Base-by-base conservation (phyloP, 2,113 vertebrate genomes). In the Rhodinocichla rosea region DNA sequence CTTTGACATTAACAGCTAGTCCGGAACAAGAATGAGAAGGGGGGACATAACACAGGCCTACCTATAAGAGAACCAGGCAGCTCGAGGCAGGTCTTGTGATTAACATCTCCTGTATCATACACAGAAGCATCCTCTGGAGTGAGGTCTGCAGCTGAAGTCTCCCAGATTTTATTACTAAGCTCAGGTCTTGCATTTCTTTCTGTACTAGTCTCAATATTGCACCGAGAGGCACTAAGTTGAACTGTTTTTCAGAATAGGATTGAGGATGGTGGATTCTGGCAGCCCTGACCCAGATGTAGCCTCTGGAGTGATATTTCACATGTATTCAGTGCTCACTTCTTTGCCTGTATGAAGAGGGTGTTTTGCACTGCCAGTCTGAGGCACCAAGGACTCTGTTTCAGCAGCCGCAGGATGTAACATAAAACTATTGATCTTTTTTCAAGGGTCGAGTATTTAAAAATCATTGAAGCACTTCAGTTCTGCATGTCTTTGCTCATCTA, bases 341-440 rank as follows among this genome's bases (percentile, higher is more conserved):
- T 59, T 85, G 39, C 44, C 12, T 64, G 22, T 2, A 0, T 42
- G 37, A 33, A 57, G 9, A 0, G 0, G 7, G 5, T 49, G 9
- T 83, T 92, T 70, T 87, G 42, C 13, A 10, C 15, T 52, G 42
- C 15, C 47, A 52, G 67, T 49, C 15, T 32, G n/a, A 76, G 20
- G 57, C 56, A 75, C 19, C 0, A 8, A 83, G 13, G 26, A 39
- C 3, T 11, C 15, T 53, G 9, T 57, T 42, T 62, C 37, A 88
- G 79, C 33, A 80, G 37, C 45, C 0, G 0, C 28, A 49, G 39
- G 64, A 65, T 5, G 10, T 49, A 83, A 45, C 6, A 62, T 76
- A 75, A 63, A 74, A 18, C 12, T 81, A 33, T 35, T 27, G 55
- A 65, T 81, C 59, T 33, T 69, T 63, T 84, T 56, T n/a, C 35